Evolutionary conservation across 2,797 vertebrate species (phyloP), one percentile per base, ranked within the genome.

Genomic region (Streptopelia turtur): DNA sequence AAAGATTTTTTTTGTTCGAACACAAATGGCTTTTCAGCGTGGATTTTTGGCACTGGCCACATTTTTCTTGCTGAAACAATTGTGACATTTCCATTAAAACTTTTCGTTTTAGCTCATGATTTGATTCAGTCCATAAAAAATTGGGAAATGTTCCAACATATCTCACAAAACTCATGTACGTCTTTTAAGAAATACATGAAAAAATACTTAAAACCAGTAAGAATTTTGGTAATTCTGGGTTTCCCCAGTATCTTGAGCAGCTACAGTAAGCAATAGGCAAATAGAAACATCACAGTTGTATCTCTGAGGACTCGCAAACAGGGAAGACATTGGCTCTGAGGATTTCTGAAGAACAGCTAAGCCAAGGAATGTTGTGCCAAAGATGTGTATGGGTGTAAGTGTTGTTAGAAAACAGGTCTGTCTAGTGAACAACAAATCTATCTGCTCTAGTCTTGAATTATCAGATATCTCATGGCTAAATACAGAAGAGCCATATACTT

Each of bases 131-230:
- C 53, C 24, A 16, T 59, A 24, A 70, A 84, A 94, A 81, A 66
- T 31, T 81, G 72, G 11, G 8, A 43, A 70, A 43, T 1, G 0
- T 35, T 55, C 30, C 2, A 2, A 71, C 41, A 23, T 5, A 11
- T 6, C 12, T 83, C 45, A 57, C 37, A 10, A 47, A 83, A 69
- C 1, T 30, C 43, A 5, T 5, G 16, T 5, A 3, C 11, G 3
- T 31, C 52, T 75, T 86, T 28, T 14, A 92, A 90, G 53, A 64
- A 71, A 70, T 28, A 59, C 45, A 59, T 27, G 17, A 71, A 55
- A 78, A 45, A 35, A 33, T 21, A 8, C 5, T 15, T 24, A 55
- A 91, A 89, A 30, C 5, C 2, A 3, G 35, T 0, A 3, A 68
- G 50, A 33, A 22, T 3, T 82, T 31, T 39, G 50, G 70, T 75